phyloP scores from a whole-genome alignment of 1,140 invertebrate species.

The Ceratina australensis region DNA sequence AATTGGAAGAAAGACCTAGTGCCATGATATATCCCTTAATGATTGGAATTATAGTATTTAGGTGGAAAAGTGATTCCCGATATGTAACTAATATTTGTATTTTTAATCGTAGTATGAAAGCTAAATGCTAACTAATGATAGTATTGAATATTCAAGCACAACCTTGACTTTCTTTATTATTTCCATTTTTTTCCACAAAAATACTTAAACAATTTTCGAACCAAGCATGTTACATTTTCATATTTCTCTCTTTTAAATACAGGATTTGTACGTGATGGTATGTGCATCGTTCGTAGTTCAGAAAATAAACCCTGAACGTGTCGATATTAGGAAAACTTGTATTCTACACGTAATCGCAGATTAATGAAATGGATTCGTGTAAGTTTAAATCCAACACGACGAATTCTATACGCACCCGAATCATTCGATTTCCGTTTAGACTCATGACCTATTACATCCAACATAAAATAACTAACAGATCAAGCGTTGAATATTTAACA shows the following conservation, averaged over 20 bases:
- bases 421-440: constrained; percentile 21
- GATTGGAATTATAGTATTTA: constrained; percentile 45
- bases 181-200: constrained; percentile 35
- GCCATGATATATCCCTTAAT: constrained; percentile 17
- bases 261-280: constrained; percentile 66
- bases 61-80: constrained; percentile 57
- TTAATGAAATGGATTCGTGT: constrained; percentile 20
- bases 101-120: constrained; percentile 52
- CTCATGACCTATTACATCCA: constrained; percentile 8
- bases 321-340: constrained; percentile 21
- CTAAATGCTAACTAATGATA: constrained; percentile 57
- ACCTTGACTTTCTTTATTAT: constrained; percentile 61
- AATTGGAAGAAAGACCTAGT: background rate
- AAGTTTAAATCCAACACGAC: constrained; percentile 19
- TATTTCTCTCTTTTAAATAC: constrained; percentile 52
- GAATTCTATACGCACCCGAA: constrained; percentile 17
- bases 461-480: constrained; percentile 34
- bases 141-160: constrained; percentile 66
- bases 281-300: constrained; percentile 53
- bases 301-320: constrained; percentile 36
- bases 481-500: constrained; percentile 33
- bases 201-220: constrained; percentile 55
- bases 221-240: constrained; percentile 53
- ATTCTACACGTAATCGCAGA: constrained; percentile 23
- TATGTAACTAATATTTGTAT: constrained; percentile 68